Conservation (phyloP, 2,888 invertebrate genomes). For the Mycogona germanica region DNA sequence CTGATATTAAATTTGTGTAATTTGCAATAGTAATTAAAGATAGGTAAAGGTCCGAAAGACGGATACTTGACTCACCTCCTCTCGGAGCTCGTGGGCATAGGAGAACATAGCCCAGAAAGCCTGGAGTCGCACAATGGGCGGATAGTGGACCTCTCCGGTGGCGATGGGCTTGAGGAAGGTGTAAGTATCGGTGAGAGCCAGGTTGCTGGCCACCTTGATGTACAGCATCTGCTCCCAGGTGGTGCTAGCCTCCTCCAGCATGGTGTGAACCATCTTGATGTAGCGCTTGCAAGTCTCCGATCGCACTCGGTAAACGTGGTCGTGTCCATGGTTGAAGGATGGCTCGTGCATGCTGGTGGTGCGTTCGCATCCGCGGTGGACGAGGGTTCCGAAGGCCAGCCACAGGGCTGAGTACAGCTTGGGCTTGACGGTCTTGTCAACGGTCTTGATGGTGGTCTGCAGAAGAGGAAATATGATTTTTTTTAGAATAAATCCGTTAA, state of each 20-base stretch:
- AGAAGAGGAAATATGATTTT: neutral
- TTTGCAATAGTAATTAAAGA: no score
- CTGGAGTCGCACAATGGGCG: constrained; percentile 23
- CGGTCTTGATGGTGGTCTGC: constrained; percentile 1
- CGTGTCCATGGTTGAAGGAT: neutral
- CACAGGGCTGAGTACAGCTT: constrained; percentile 3
- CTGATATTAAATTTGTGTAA: no score
- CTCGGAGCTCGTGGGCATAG: constrained; percentile 22
- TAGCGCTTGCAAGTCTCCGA: constrained; percentile 12
- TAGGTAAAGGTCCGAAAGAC: no score
- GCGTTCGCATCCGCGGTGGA: constrained; percentile 17
- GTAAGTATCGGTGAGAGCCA: constrained; percentile 27
- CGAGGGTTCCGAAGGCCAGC: constrained; percentile 18
- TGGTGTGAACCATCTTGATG: constrained; percentile 5
- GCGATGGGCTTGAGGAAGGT: constrained; percentile 25
- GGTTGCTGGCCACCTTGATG: constrained; percentile 28
- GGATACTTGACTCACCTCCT: constrained; percentile 23
- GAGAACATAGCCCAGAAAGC: constrained; percentile 26
- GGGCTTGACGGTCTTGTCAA: constrained; percentile 10
- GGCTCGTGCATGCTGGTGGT: neutral
- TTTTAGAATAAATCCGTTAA: no score
- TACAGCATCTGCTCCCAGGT: constrained; percentile 22
- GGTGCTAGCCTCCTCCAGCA: neutral
- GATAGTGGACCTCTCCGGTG: constrained; percentile 21
- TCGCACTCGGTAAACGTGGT: neutral